These are phyloP conservation scores for Helobdella robusta DNA, from an alignment of 2,888 invertebrate genomes.

Conservation along the genomic window DNA sequence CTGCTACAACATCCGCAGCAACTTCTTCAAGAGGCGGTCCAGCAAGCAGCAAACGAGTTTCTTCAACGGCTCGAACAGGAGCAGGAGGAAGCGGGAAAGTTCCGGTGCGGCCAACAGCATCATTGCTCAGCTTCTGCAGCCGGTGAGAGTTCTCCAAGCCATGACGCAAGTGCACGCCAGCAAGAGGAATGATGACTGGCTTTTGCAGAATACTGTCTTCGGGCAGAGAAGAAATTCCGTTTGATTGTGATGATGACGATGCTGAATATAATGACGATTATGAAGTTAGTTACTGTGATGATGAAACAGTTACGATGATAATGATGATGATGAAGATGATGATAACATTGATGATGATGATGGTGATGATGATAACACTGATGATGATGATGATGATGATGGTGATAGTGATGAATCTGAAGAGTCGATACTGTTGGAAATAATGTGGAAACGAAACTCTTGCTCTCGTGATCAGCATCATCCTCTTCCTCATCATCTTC, in stretches of 20 bases:
- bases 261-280: slow-evolving; percentile 25
- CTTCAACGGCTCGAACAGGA: neutral
- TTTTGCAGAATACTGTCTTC: slow-evolving; percentile 27
- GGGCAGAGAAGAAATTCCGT: slow-evolving; percentile 28
- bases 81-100: slow-evolving; percentile 2
- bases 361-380: neutral
- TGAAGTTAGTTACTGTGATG: slow-evolving; percentile 22
- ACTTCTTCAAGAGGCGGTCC: slow-evolving; percentile 33
- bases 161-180: slow-evolving; percentile 29
- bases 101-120: slow-evolving; percentile 22
- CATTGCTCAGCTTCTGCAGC: slow-evolving; percentile 29
- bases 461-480: too few relatives aligned
- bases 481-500: too few relatives aligned
- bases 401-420: neutral
- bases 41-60: neutral
- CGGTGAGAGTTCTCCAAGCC: slow-evolving; percentile 28
- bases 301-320: slow-evolving; percentile 21
- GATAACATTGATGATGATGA: slow-evolving; percentile 13
- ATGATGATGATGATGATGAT: slow-evolving; percentile 7
- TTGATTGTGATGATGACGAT: slow-evolving; percentile 12
- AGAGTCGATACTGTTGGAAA: too few relatives aligned
- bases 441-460: too few relatives aligned
- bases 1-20: slow-evolving; percentile 55
- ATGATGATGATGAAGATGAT: slow-evolving; percentile 23
- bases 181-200: slow-evolving; percentile 27